Evolutionary conservation across 2,888 invertebrate species (phyloP), one percentile per base, ranked within the genome.

Genomic region (Yponomeuta malinellus): DNA sequence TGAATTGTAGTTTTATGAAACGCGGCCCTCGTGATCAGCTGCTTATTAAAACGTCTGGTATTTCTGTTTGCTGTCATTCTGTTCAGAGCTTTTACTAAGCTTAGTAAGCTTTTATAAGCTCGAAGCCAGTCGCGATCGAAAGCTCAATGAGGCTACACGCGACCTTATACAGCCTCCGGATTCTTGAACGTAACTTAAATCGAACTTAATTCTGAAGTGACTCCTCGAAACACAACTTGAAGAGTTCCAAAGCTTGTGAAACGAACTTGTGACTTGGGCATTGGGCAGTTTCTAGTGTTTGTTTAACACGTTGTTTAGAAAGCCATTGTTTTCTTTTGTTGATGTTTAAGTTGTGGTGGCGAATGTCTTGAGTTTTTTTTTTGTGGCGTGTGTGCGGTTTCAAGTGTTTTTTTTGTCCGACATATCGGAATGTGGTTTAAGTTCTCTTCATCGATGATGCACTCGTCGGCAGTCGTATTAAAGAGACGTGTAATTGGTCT

Each of bases 141-240:
- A 52, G 68, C 68, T 68, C 52, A 48, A 29, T 31, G 68, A 31
- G 48, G 65, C 15, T 9, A 48, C 68, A 71, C 67, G 72, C 74
- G 70, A 71, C 68, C 71, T 72, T 69, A 70, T 63, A 52, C 48
- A 69, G 73, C 76, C 78, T 78, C 77, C 76, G 73, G 52, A 71
- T 71, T 68, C 81, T 81, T 81, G 79, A 74, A 78, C 82, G 79
- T 77, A 82, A 84, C 79, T 83, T 82, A 78, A 73, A 72, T 75
- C 79, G 79, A 72, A 74, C 72, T 74, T 75, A 68, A 68, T 69
- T 69, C 70, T 59, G 15, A 59, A 59, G 52, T 59, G 52, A 3
- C 15, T 59, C 15, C 12, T 59, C 43, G 43, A 8, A 43, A 43
- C 3, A 43, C 43, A 2, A 43, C 12, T 59, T 15, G 52, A 59